Base-by-base conservation (phyloP, 1,140 invertebrate genomes). In the Drosophila prosaltans region DNA sequence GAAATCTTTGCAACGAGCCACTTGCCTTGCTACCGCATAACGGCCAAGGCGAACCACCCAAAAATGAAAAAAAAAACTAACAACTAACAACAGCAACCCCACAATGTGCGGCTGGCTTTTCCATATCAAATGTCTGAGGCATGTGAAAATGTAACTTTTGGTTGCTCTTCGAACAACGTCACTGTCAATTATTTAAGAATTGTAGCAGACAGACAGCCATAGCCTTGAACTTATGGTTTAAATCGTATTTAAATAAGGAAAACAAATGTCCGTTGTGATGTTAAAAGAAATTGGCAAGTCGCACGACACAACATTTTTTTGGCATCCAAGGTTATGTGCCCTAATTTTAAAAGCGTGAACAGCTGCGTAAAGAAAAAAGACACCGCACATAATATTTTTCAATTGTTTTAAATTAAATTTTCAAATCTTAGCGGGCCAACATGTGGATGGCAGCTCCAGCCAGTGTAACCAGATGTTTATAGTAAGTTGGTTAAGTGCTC, bases 11-110 rank as follows among this genome's bases (percentile, higher is more conserved):
- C 75, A 48, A 69, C 54, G 39, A 88, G 75, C 69, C 69, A 88
- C 83, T 86, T 77, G 83, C 83, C 80, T 86, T 80, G 76, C 69
- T 55, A 63, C 43, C 36, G 63, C 71, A 74, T 72, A 88, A 71
- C 73, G 82, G 82, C 69, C 82, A 86, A 86, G 82, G 82, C 88
- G 67, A 86, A 48, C 83, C 67, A 86, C 45, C 83, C 69, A 68
- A 80, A 71, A 69, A 51, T 21, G 24, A 24, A 48, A 16, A 16
- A 16, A 16, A 16, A 16, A 16, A 16, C 16, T 16, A 16, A 16
- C 16, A 16, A 48, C n/a, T 7, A 48, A 48, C 16, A 48, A 48
- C 39, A 40, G 39, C 30, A 55, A 59, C 30, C 8, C 11, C 51
- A 32, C 10, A 57, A 32, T 21, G 16, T 39, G 57, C 32, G 32